Evolutionary conservation across 2,888 invertebrate genomes (phyloP).

Genomic region (Daptonema setosum): DNA sequence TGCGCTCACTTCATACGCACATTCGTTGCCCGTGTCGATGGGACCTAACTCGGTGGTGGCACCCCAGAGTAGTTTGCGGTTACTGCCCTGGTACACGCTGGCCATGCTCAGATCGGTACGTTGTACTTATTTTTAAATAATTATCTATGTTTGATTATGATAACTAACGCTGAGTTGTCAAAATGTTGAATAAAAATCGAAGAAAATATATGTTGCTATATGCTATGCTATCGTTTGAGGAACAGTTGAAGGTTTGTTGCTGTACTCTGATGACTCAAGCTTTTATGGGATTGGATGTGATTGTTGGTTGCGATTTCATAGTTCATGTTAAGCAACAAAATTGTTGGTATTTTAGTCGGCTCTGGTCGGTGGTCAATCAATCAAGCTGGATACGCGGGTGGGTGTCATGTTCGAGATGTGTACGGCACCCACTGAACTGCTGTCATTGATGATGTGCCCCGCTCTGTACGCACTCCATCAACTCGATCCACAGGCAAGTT

Average conservation of each 20-base stretch:
- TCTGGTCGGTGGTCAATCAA: constrained; percentile 57
- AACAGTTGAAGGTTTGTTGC: too few species aligned
- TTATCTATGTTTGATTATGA: neutral
- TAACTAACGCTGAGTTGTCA: too few species aligned
- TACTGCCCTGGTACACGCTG: constrained; percentile 67
- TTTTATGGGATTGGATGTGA: neutral
- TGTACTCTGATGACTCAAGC: too few species aligned
- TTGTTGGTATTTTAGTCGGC: constrained; percentile 67
- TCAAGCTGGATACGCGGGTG: constrained; percentile 73
- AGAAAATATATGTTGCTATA: too few species aligned
- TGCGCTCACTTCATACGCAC: constrained; percentile 39
- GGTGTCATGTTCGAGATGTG: constrained; percentile 83
- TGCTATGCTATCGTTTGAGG: too few species aligned
- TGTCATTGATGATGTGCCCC: constrained; percentile 70
- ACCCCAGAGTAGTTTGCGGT: constrained; percentile 50
- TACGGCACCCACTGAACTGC: constrained; percentile 51
- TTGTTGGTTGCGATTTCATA: neutral
- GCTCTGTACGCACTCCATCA: constrained; percentile 64
- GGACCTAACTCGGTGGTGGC: constrained; percentile 39
- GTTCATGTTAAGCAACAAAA: constrained; percentile 11
- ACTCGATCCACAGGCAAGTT: too few species aligned
- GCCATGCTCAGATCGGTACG: constrained; percentile 50
- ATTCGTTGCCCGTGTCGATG: constrained; percentile 12
- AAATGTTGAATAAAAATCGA: too few species aligned
- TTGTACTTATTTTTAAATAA: constrained; percentile 7